phyloP scores from a whole-genome alignment of 2,797 vertebrate species.

The Botia almorhae region DNA sequence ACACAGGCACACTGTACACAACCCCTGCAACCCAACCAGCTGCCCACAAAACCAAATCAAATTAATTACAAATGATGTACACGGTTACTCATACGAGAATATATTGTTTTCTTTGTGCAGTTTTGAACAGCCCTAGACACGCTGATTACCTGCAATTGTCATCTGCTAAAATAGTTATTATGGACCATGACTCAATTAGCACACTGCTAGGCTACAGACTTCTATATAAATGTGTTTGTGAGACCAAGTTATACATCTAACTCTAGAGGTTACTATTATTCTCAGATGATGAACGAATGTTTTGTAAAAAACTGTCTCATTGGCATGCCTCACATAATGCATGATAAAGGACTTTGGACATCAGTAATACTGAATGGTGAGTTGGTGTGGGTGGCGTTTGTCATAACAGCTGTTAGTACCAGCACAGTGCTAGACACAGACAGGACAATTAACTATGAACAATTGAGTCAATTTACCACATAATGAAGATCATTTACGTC shows the following conservation, averaged over 20 bases:
- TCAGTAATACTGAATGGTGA: conserved; percentile 20
- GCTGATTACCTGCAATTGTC: background rate
- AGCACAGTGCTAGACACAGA: conserved; percentile 10
- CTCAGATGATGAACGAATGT: background rate
- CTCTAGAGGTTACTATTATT: background rate
- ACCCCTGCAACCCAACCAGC: background rate
- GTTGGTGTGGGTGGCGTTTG: background rate
- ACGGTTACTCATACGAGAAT: background rate
- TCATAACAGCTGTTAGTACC: conserved; percentile 31
- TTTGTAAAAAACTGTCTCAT: background rate
- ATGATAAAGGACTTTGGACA: background rate
- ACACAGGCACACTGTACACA: background rate
- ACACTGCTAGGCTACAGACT: background rate
- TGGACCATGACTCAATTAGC: background rate
- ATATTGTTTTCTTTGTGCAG: background rate
- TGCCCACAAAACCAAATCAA: background rate
- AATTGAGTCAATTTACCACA: conserved; percentile 47
- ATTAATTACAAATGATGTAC: background rate
- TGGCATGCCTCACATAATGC: background rate
- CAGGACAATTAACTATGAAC: conserved; percentile 52
- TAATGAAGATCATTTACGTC: conserved; percentile 54
- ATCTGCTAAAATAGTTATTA: background rate
- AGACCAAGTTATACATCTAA: too few relatives aligned
- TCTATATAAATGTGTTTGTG: background rate
- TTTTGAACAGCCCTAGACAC: background rate